phyloP scores from a whole-genome alignment of 2,113 vertebrate genomes.

The Hucho hucho region DNA sequence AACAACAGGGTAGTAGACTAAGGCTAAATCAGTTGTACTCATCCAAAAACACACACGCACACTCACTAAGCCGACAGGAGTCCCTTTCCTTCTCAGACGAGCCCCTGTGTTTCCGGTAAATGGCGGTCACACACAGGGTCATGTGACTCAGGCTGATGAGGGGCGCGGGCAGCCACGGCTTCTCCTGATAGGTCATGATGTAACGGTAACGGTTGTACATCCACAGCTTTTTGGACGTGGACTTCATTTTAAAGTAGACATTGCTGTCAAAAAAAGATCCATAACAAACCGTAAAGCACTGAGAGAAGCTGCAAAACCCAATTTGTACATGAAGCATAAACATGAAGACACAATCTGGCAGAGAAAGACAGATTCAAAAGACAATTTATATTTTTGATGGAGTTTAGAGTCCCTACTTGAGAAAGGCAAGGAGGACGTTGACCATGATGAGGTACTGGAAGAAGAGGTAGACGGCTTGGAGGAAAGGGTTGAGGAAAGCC shows the following conservation, averaged over 20 bases:
- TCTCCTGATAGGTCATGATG: slow-evolving; percentile 92
- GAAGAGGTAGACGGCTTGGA: slow-evolving; percentile 97
- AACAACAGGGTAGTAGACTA: too few species aligned
- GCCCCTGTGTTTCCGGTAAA: slow-evolving; percentile 68
- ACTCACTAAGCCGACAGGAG: slow-evolving; percentile 87
- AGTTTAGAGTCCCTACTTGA: neutral
- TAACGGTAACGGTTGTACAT: slow-evolving; percentile 95
- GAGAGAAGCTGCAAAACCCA: neutral
- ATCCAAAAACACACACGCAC: neutral
- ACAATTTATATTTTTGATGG: neutral
- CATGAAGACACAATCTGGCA: neutral
- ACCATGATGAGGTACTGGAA: slow-evolving; percentile 99
- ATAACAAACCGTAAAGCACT: neutral
- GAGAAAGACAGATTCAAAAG: neutral
- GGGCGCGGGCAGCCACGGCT: slow-evolving; percentile 92
- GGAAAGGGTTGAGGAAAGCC: slow-evolving; percentile 85
- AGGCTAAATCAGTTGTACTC: neutral
- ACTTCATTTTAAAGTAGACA: slow-evolving; percentile 89
- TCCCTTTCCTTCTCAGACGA: slow-evolving; percentile 76
- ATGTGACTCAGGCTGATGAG: slow-evolving; percentile 86
- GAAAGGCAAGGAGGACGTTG: slow-evolving; percentile 87
- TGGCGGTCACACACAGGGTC: slow-evolving; percentile 67
- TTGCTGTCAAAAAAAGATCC: slow-evolving; percentile 74
- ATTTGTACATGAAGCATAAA: neutral
- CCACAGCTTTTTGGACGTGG: slow-evolving; percentile 90